Conservation (phyloP, 1,140 invertebrate genomes). For the Helicoverpa armigera region DNA sequence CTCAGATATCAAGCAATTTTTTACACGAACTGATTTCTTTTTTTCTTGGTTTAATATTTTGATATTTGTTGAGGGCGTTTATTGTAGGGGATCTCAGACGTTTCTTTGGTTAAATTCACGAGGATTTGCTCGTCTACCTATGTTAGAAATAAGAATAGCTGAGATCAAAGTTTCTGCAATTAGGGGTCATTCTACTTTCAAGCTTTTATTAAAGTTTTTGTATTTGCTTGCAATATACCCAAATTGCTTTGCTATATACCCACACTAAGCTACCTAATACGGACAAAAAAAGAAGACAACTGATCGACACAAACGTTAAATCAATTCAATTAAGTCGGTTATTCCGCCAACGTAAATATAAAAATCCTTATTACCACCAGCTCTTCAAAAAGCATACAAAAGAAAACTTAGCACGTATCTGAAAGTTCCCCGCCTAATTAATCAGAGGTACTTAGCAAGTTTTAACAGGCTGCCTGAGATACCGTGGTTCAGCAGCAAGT, state of each 20-base stretch:
- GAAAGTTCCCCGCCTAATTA: constrained; percentile 20
- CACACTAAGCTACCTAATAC: too few species aligned
- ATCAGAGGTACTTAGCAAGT: constrained; percentile 27
- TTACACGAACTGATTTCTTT: constrained; percentile 38
- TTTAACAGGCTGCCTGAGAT: constrained; percentile 32
- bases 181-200: too few species aligned
- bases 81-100: background rate
- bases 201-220: too few species aligned
- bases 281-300: too few species aligned
- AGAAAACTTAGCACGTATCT: constrained; percentile 16
- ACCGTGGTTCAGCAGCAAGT: constrained; percentile 46
- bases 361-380: background rate
- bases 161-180: too few species aligned
- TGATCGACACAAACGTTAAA: too few species aligned
- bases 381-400: constrained; percentile 24
- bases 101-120: background rate
- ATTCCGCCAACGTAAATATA: background rate
- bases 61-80: constrained; percentile 6
- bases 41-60: constrained; percentile 33
- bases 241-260: too few species aligned
- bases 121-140: too few species aligned
- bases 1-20: constrained; percentile 18
- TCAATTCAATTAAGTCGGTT: background rate
- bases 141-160: too few species aligned
- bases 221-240: too few species aligned